phyloP scores from a whole-genome alignment of 2,113 vertebrate genomes.

The Sebastes schlegelii region DNA sequence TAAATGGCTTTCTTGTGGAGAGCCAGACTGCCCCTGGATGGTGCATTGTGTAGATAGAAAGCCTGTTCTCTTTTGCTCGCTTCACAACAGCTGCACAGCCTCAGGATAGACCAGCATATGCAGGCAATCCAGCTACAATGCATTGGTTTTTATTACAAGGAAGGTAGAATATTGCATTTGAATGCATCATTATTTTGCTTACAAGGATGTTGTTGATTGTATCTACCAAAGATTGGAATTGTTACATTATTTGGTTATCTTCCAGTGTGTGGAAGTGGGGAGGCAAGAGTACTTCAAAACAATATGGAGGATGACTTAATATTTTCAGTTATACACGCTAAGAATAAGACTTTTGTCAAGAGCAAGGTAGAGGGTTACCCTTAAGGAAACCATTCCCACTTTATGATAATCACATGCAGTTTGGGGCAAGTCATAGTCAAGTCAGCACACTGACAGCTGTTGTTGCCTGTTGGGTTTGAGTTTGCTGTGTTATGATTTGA shows the following conservation, averaged over 20 bases:
- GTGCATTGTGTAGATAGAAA: slow-evolving; percentile 59
- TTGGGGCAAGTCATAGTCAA: too few species aligned
- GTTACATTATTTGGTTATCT: background rate
- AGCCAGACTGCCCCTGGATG: slow-evolving; percentile 64
- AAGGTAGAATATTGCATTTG: slow-evolving; percentile 14
- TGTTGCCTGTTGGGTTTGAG: too few species aligned
- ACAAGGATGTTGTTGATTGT: background rate
- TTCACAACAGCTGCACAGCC: slow-evolving; percentile 48
- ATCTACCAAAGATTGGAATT: background rate
- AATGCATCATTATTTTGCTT: slow-evolving; percentile 15
- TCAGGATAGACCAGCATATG: slow-evolving; percentile 8
- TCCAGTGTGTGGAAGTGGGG: background rate
- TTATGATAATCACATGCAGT: too few species aligned
- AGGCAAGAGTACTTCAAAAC: background rate
- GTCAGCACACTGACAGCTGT: too few species aligned
- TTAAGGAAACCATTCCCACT: background rate
- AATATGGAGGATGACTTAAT: background rate
- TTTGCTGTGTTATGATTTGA: too few species aligned
- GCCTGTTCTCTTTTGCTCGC: slow-evolving; percentile 22
- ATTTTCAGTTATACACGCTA: background rate
- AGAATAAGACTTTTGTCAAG: background rate
- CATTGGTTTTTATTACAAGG: slow-evolving; percentile 15
- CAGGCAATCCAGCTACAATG: slow-evolving; percentile 30
- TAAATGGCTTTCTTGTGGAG: slow-evolving; percentile 77
- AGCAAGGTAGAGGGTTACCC: background rate